Evolutionary conservation across 2,888 invertebrate species (phyloP).

Genomic region (Hydrotaea diabolus): DNA sequence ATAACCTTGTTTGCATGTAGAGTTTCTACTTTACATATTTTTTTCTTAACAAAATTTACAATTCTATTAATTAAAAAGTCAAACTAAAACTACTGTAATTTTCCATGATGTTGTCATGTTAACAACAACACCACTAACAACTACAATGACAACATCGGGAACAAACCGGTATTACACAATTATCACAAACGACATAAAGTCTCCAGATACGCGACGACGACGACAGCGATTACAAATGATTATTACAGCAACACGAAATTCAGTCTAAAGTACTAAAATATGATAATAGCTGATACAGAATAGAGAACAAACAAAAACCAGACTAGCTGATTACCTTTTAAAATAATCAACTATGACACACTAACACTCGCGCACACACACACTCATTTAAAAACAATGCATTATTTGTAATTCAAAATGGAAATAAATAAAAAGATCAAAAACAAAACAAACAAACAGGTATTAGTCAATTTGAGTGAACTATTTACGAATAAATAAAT

Average conservation of each 20-base stretch:
- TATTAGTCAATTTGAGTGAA: too few relatives aligned
- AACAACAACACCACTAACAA: not conserved
- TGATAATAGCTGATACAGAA: constrained; percentile 9
- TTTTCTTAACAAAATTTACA: not conserved
- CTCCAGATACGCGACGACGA: not conserved
- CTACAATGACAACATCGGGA: too few relatives aligned
- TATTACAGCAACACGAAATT: too few relatives aligned
- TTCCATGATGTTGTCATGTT: not conserved
- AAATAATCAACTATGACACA: constrained; percentile 20
- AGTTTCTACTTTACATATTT: too few relatives aligned
- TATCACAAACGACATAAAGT: not conserved
- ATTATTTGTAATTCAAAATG: constrained; percentile 9
- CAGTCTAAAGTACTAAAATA: constrained; percentile 7
- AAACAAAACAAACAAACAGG: too few relatives aligned
- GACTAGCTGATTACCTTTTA: not conserved
- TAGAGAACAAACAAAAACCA: not conserved
- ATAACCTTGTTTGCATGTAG: too few relatives aligned
- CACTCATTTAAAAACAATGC: not conserved
- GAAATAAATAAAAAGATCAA: not conserved
- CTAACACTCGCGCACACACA: constrained; percentile 30
- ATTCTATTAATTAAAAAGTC: not conserved
- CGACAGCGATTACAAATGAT: not conserved
- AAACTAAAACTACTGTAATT: constrained; percentile 5
- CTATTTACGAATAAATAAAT: too few relatives aligned
- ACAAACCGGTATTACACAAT: constrained; percentile 16